phyloP scores from a whole-genome alignment of 1,140 invertebrate species.

The Heliconius congener region DNA sequence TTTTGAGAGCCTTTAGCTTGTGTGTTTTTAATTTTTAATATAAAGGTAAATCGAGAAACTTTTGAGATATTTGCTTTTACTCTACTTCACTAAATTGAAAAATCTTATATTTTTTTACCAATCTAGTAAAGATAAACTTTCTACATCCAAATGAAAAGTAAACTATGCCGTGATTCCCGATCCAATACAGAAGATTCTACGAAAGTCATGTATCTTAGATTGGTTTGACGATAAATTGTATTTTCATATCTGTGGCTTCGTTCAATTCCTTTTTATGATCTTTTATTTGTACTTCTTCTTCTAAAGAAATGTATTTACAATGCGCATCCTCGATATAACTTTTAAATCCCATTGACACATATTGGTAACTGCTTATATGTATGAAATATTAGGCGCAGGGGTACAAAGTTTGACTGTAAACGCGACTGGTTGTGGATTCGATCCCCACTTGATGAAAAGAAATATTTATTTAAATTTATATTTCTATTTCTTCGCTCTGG shows the following conservation, averaged over 20 bases:
- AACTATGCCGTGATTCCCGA: neutral
- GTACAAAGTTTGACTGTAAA: too few species aligned
- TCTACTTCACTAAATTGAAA: neutral
- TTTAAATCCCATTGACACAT: too few species aligned
- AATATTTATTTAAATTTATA: too few species aligned
- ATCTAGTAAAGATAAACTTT: neutral
- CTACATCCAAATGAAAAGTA: neutral
- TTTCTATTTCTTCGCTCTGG: too few species aligned
- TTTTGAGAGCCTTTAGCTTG: too few species aligned
- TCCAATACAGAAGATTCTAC: neutral
- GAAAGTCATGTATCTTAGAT: neutral
- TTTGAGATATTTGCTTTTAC: neutral
- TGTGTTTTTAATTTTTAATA: neutral
- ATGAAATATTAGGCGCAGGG: too few species aligned
- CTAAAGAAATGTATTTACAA: neutral
- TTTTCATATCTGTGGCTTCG: constrained; percentile 6
- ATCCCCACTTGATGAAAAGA: too few species aligned
- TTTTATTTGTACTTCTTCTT: neutral
- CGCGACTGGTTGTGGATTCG: too few species aligned
- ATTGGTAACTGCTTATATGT: too few species aligned
- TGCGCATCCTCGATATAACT: neutral
- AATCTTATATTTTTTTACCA: neutral
- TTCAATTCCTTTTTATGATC: neutral
- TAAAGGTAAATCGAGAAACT: neutral
- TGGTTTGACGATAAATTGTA: constrained; percentile 4